Base-by-base conservation (phyloP, 2,113 vertebrate genomes). In the Cyprinodon brontotheroides region DNA sequence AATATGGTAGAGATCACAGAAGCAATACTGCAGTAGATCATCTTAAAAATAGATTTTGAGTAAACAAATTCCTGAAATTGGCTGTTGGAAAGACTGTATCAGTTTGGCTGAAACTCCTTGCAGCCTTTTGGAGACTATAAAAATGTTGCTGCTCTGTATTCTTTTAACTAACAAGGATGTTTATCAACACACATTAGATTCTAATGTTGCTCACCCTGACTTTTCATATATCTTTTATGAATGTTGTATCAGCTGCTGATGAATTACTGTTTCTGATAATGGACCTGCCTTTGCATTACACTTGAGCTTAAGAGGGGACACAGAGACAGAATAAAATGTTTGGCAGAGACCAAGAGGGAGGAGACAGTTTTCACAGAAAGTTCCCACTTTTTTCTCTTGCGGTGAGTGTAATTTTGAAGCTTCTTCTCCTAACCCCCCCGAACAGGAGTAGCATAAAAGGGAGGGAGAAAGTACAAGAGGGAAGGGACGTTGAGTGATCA, bases 401-500 rank as follows among this genome's bases (percentile, higher is more conserved):
- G 50, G 78, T 74, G 66, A 74, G 75, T 78, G 70, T 67, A 50
- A 87, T 84, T 85, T 61, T 79, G 78, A 15, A 72, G 82, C 81
- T 88, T 89, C 83, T 85, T 86, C 78, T 79, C 87, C 77, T 75
- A 80, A 90, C 53, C 78, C 86, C 88, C 20, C 70, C 79, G 71
- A 82, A 86, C 79, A 84, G 78, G 70, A 89, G 85, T 69, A 74
- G 48, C 11, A 9, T 64, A 72, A 72, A 74, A 74, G 66, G 61
- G 85, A 75, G 80, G 79, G 81, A 80, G 74, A 90, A 74, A 71
- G 73, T 78, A 61, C 81, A 82, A 66, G 82, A 47, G 78, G 72
- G 76, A 82, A 86, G 67, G 80, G 84, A 63, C 85, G 88, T 74
- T 90, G 81, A 89, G 80, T 90, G 86, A 91, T 89, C 91, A 78